Evolutionary conservation across 2,113 vertebrate genomes (phyloP).

Genomic region (Clarias macrocephalus): DNA sequence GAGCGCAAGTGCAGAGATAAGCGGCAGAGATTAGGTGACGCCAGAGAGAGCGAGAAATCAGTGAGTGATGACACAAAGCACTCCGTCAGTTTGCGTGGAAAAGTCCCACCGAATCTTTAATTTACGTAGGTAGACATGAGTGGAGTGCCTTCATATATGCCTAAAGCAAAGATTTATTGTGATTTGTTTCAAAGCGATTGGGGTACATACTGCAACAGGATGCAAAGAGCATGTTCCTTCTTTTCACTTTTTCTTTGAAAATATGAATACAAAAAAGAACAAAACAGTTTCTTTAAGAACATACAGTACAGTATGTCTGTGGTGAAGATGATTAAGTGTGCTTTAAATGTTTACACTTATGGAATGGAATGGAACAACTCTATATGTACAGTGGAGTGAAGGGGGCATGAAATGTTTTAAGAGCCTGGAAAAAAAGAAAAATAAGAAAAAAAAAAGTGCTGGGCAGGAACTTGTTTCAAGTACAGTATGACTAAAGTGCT

Average conservation of each 20-base stretch:
- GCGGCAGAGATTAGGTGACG: not conserved
- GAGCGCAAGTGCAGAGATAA: not conserved
- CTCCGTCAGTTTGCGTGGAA: conserved; percentile 37
- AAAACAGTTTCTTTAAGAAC: conserved; percentile 60
- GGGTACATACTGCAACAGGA: conserved; percentile 57
- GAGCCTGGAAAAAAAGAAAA: not conserved
- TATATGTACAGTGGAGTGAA: conserved; percentile 77
- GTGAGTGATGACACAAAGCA: not conserved
- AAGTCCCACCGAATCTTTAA: conserved; percentile 59
- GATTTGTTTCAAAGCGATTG: conserved; percentile 59
- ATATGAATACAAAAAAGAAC: conserved; percentile 47
- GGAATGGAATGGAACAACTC: conserved; percentile 75
- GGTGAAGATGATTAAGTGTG: conserved; percentile 79
- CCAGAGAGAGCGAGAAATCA: not conserved
- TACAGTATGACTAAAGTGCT: conserved; percentile 48
- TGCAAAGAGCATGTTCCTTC: conserved; percentile 54
- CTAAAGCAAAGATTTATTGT: conserved; percentile 56
- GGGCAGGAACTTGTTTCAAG: conserved; percentile 33
- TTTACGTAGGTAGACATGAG: conserved; percentile 56
- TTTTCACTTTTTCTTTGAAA: conserved; percentile 38
- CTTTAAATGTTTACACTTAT: conserved; percentile 84
- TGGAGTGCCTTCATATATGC: conserved; percentile 52
- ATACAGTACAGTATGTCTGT: conserved; percentile 58
- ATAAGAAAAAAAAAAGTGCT: not conserved
- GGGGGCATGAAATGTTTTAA: conserved; percentile 22